Conservation (phyloP, 2,797 vertebrate species). For the Diplodus sargus region DNA sequence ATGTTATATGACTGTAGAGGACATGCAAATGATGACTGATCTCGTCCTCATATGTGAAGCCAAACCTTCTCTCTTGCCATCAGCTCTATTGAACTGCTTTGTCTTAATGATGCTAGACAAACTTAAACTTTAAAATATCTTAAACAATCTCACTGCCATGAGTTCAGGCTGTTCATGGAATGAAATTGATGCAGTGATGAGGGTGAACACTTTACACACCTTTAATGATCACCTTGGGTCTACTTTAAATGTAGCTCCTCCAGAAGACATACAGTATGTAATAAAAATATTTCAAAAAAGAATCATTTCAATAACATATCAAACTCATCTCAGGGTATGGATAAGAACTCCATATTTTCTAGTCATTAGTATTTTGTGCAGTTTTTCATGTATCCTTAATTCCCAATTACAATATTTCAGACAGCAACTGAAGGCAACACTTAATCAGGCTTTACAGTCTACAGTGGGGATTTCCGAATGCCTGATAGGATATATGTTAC, state of each 20-base stretch:
- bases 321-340: background rate
- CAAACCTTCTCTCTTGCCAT: background rate
- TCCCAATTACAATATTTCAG: conserved; percentile 28
- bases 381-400: background rate
- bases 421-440: conserved; percentile 8
- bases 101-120: background rate
- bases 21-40: background rate
- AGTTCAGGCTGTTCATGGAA: background rate
- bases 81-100: background rate
- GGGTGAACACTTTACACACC: background rate
- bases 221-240: too few species aligned
- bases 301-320: too few species aligned
- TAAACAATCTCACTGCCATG: background rate
- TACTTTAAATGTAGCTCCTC: background rate
- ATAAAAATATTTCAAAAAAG: too few species aligned
- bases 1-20: background rate
- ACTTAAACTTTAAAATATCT: background rate
- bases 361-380: conserved; percentile 9
- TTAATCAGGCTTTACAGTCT: conserved; percentile 36
- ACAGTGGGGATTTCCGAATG: conserved; percentile 27
- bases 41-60: background rate
- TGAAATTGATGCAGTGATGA: background rate
- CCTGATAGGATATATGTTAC: conserved; percentile 34
- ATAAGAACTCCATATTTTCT: background rate
- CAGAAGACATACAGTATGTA: background rate